A percentile compares a stretch with the other conserved stretches of the same genome.
Conservation (phyloP, 2,797 vertebrate genomes). For the Graptemys geographica region DNA sequence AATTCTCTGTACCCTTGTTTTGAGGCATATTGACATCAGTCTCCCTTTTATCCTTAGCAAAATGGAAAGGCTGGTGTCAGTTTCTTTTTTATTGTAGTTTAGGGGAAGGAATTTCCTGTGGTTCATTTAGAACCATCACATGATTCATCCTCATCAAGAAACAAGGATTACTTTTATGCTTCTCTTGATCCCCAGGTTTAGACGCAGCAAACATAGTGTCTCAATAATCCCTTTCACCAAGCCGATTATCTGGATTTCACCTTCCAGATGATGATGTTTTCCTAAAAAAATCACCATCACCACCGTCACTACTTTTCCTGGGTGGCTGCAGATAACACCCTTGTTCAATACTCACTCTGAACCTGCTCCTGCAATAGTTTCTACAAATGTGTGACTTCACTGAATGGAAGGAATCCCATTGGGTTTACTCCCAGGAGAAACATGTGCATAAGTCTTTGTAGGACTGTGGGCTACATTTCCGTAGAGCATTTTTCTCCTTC, state of each 20-base stretch:
- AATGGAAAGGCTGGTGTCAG: background rate
- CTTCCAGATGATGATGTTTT: slow-evolving; percentile 23
- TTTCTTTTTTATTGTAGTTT: background rate
- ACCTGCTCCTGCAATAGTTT: background rate
- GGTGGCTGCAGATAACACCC: slow-evolving; percentile 29
- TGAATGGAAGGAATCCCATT: slow-evolving; percentile 6
- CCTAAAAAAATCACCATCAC: slow-evolving; percentile 27
- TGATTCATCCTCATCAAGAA: background rate
- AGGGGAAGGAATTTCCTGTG: background rate
- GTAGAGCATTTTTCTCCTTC: slow-evolving; percentile 43
- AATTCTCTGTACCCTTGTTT: background rate
- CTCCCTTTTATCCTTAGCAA: background rate
- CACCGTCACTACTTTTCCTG: background rate
- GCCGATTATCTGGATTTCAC: slow-evolving; percentile 4
- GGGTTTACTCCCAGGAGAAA: slow-evolving; percentile 33
- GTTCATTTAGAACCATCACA: background rate
- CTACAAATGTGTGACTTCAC: background rate
- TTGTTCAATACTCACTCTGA: slow-evolving; percentile 41
- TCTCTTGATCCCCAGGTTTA: background rate
- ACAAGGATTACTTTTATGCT: background rate
- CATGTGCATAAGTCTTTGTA: slow-evolving; percentile 14
- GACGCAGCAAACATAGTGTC: background rate
- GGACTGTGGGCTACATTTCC: background rate
- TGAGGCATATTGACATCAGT: background rate
- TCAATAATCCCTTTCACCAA: slow-evolving; percentile 11